Conservation (phyloP, 2,797 vertebrate species). For the Cirrhinus mrigala region DNA sequence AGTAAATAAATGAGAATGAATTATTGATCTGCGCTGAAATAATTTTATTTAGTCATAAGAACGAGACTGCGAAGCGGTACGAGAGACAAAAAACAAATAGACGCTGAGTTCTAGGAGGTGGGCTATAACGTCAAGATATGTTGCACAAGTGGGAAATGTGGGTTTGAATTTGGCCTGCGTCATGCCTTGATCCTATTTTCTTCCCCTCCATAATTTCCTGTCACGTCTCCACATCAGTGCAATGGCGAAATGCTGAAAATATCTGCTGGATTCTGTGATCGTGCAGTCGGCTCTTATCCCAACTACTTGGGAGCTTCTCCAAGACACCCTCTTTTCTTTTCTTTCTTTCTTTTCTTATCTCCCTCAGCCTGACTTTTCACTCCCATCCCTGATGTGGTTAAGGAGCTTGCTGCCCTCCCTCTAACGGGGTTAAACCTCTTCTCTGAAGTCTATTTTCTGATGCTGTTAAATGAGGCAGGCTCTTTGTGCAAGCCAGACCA, state of each 20-base stretch:
- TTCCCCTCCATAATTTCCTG: neutral
- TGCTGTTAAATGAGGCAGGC: slow-evolving; percentile 61
- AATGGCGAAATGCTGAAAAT: neutral
- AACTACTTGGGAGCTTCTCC: slow-evolving; percentile 32
- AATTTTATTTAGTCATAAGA: neutral
- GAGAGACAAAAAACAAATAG: neutral
- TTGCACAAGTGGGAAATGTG: neutral
- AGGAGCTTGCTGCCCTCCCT: slow-evolving; percentile 51
- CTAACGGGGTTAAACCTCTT: slow-evolving; percentile 58
- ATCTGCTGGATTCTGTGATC: slow-evolving; percentile 20
- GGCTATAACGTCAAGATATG: neutral
- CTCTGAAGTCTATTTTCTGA: slow-evolving; percentile 58
- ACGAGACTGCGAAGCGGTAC: neutral
- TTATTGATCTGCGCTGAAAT: neutral
- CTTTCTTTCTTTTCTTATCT: slow-evolving; percentile 45
- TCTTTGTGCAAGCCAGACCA: slow-evolving; percentile 48
- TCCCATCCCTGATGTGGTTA: slow-evolving; percentile 54
- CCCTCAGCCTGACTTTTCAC: slow-evolving; percentile 38
- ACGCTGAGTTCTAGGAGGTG: neutral
- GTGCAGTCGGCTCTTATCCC: neutral
- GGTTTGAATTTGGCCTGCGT: neutral
- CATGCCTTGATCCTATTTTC: neutral
- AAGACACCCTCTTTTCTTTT: slow-evolving; percentile 15
- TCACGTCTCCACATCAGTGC: slow-evolving; percentile 5
- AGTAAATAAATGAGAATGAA: neutral